These are phyloP conservation scores for Camponotus floridanus DNA, from an alignment of 1,140 invertebrate genomes.

Conservation along the genomic window DNA sequence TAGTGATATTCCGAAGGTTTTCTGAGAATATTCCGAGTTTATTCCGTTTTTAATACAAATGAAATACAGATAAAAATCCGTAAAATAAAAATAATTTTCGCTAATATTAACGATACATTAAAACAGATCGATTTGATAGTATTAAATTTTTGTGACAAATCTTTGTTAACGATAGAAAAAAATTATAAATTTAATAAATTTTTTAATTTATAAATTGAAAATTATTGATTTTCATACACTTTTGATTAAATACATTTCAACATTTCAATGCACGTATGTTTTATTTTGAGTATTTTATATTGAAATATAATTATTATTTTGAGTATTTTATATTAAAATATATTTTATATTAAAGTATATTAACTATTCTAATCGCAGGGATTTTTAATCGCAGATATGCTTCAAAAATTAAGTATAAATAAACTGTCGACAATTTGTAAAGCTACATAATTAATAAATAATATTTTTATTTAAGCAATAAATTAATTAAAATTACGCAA, in stretches of 20 bases:
- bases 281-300: conserved; percentile 9
- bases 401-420: not conserved
- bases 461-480: not conserved
- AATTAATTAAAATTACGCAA: not conserved
- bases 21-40: not conserved
- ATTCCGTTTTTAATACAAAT: not conserved
- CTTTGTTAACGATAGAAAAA: not conserved
- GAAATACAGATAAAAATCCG: not conserved
- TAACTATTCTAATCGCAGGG: not conserved
- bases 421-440: conserved; percentile 4
- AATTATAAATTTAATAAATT: not conserved
- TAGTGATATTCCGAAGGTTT: not conserved
- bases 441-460: not conserved
- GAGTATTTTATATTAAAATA: conserved; percentile 12
- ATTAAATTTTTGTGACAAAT: not conserved
- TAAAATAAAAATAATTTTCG: not conserved
- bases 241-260: conserved; percentile 22
- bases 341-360: too few species aligned
- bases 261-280: not conserved
- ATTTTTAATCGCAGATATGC: not conserved
- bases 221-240: not conserved
- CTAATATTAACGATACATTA: not conserved
- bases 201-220: not conserved
- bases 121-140: not conserved
- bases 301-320: too few species aligned